These are phyloP conservation scores for Stigmatopora nigra DNA, from an alignment of 2,113 vertebrate species.

Conservation along the genomic window DNA sequence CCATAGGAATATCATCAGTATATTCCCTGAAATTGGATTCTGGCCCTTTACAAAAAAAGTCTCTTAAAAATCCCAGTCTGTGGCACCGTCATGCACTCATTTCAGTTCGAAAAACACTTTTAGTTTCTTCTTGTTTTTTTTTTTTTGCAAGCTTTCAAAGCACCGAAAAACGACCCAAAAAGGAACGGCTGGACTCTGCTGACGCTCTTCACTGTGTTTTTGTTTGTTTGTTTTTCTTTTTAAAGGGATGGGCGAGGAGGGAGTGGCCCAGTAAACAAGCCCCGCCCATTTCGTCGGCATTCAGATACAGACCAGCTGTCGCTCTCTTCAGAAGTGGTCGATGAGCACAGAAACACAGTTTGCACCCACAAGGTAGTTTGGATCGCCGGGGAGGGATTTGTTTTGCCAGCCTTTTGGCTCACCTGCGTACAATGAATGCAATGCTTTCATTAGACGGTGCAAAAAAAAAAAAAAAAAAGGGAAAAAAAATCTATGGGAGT, in stretches of 20 bases:
- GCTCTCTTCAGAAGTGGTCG: constrained; percentile 93
- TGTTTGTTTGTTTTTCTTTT: constrained; percentile 8
- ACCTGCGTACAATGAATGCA: constrained; percentile 61
- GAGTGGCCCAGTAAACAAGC: constrained; percentile 51
- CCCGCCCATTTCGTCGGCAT: constrained; percentile 67
- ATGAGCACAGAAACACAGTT: constrained; percentile 99
- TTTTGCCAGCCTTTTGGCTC: constrained; percentile 99
- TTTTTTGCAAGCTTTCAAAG: constrained; percentile 78
- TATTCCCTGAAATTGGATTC: constrained; percentile 42
- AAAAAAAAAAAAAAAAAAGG: too few relatives aligned
- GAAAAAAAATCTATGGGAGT: too few relatives aligned
- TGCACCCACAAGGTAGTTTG: constrained; percentile 98
- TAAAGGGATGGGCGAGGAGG: constrained; percentile 17
- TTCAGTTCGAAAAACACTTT: constrained; percentile 64
- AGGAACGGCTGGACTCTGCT: constrained; percentile 42
- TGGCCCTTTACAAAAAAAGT: constrained; percentile 62
- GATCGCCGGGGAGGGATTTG: constrained; percentile 97
- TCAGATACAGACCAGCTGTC: constrained; percentile 81
- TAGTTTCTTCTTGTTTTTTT: constrained; percentile 60
- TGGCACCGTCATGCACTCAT: constrained; percentile 75
- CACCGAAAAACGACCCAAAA: constrained; percentile 62
- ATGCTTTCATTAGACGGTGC: neutral
- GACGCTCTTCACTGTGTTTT: constrained; percentile 10
- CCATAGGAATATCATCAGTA: constrained; percentile 38
- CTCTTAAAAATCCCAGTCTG: constrained; percentile 63